Base-by-base conservation (phyloP, 2,888 invertebrate species). In the Torymus texanus region DNA sequence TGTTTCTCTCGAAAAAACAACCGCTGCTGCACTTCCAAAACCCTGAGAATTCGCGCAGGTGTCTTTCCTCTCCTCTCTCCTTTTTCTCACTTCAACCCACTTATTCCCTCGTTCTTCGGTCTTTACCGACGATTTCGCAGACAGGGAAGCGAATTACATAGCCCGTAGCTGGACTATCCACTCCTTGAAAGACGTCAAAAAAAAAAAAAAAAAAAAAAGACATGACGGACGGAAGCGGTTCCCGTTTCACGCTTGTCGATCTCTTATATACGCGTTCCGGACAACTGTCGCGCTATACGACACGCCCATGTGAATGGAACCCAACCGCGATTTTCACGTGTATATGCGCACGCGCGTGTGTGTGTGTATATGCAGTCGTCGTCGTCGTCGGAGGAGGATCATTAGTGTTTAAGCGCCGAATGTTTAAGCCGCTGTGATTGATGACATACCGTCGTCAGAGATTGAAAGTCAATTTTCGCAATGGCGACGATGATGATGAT, bases 261-360 rank as follows among this genome's bases (percentile, higher is more conserved):
- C 41, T 41, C 41, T 41, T 8, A 5, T 8, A 8, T 8, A 8
- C 41, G 41, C 41, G 41, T 8, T 53, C 29, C 53, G 41, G 24
- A 51, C 61, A 61, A 51, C n/a, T 41, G 62, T 56, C 21, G 21
- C 14, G n/a, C 14, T 51, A 56, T 14, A 8, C 29, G 29, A 29
- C 29, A 29, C 72, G 72, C 58, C 63, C 66, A 66, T 75, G 75
- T 67, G 75, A 75, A 74, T 58, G 56, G 11, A 14, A 10, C 56
- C 24, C 24, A 3, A 1, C 14, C 53, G 21, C 21, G 53, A 75
- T 59, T 75, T 50, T 50, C 12, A 13, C 59, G 66, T 75, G 59
- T 59, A 59, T 75, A 75, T n/a, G 50, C 41, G 21, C 16, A 11
- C 18, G 58, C 2, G 14, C 5, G 18, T 66, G 53, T 21, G 41